phyloP scores from a whole-genome alignment of 2,113 vertebrate species.

The Siniperca knerii region DNA sequence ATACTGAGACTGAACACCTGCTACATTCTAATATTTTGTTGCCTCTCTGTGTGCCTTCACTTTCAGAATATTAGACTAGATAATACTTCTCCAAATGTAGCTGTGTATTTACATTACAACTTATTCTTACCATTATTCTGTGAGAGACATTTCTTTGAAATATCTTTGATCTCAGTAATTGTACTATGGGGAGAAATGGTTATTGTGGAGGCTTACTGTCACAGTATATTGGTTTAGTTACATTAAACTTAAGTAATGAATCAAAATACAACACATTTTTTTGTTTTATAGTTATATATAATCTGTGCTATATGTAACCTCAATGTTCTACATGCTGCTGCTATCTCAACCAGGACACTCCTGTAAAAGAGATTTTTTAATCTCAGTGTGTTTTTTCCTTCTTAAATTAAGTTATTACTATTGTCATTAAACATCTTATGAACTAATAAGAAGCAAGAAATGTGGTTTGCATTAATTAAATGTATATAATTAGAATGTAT shows the following conservation, averaged over 20 bases:
- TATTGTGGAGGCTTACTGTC: slow-evolving; percentile 9
- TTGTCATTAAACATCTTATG: background rate
- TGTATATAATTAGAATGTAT: background rate
- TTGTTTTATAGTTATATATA: background rate
- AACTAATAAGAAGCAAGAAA: background rate
- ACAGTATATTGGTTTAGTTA: slow-evolving; percentile 5
- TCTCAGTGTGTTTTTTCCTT: background rate
- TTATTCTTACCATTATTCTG: slow-evolving; percentile 19
- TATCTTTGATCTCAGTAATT: slow-evolving; percentile 37
- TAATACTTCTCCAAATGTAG: slow-evolving; percentile 18
- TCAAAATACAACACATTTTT: background rate
- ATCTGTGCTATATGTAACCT: background rate
- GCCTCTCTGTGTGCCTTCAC: slow-evolving; percentile 35
- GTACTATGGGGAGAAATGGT: background rate
- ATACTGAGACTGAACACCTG: slow-evolving; percentile 59
- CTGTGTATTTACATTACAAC: slow-evolving; percentile 43
- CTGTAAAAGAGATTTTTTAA: background rate
- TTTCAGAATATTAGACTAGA: slow-evolving; percentile 43
- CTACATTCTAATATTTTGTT: slow-evolving; percentile 63
- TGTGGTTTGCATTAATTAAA: background rate
- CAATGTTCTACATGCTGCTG: background rate
- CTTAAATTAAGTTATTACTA: background rate
- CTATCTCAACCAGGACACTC: background rate
- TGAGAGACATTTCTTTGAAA: slow-evolving; percentile 7
- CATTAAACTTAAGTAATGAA: slow-evolving; percentile 22